Conservation (phyloP, 2,888 invertebrate species). For the Cheiracanthium punctorium region DNA sequence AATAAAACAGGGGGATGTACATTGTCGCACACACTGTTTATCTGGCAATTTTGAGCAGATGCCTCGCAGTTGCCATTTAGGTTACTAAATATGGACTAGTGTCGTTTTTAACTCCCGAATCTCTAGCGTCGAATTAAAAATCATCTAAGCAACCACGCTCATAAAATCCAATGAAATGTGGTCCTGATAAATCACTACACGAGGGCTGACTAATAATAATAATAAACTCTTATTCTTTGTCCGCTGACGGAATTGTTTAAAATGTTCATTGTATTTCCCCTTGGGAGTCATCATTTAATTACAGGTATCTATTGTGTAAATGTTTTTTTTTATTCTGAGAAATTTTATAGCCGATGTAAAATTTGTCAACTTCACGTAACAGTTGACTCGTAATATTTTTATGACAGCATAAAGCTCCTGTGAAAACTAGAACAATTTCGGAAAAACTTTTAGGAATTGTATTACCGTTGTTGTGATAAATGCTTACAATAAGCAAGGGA, state of each 20-base stretch:
- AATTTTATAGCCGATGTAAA: no score
- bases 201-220: background rate
- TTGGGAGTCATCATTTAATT: background rate
- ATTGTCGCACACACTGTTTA: background rate
- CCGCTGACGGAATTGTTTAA: background rate
- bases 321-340: no score
- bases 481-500: no score
- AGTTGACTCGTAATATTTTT: no score
- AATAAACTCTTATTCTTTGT: no score
- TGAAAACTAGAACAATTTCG: no score
- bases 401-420: no score
- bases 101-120: background rate
- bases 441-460: no score
- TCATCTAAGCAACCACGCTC: background rate
- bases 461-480: no score
- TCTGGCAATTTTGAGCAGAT: background rate
- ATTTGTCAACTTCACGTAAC: no score
- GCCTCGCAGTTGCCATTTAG: background rate
- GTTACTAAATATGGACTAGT: background rate
- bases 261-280: background rate
- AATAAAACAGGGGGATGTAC: background rate
- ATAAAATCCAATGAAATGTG: constrained; percentile 6
- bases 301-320: background rate
- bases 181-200: constrained; percentile 7
- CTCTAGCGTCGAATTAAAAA: constrained; percentile 11